phyloP scores from a whole-genome alignment of 2,888 invertebrate genomes.

The Theodoxus fluviatilis region DNA sequence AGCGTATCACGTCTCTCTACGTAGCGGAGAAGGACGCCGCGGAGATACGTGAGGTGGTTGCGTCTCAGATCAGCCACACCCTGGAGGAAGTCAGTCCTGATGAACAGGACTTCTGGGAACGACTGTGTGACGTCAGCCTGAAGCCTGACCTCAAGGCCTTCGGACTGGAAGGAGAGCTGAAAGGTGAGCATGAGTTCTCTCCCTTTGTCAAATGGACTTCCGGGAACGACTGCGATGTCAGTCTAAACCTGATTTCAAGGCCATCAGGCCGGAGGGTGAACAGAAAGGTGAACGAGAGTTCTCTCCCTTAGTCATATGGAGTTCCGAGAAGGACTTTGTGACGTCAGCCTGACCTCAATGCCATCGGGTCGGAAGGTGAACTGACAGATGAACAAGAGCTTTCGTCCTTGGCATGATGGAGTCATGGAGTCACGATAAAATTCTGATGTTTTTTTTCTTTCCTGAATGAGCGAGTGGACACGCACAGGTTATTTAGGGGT shows the following conservation, averaged over 20 bases:
- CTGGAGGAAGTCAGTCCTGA: constrained; percentile 36
- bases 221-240: constrained; percentile 43
- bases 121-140: constrained; percentile 40
- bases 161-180: constrained; percentile 51
- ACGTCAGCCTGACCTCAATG: not conserved
- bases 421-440: too few species aligned
- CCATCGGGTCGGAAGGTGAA: constrained; percentile 45
- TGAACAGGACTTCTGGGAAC: constrained; percentile 52
- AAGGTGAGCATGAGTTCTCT: constrained; percentile 39
- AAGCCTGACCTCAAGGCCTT: constrained; percentile 53
- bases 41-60: constrained; percentile 40
- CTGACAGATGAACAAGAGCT: constrained; percentile 50
- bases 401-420: too few species aligned
- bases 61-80: constrained; percentile 33
- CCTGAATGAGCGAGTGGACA: too few species aligned
- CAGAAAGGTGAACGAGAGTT: constrained; percentile 50
- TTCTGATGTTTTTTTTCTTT: too few species aligned
- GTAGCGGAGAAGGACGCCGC: constrained; percentile 37
- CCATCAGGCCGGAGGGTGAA: constrained; percentile 51
- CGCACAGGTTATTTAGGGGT: too few species aligned
- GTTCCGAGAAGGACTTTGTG: constrained; percentile 42
- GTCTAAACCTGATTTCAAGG: constrained; percentile 51
- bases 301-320: too few species aligned
- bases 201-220: constrained; percentile 40
- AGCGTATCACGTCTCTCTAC: too few species aligned